Conservation (phyloP, 2,113 vertebrate species). For the Sorex fumeus region DNA sequence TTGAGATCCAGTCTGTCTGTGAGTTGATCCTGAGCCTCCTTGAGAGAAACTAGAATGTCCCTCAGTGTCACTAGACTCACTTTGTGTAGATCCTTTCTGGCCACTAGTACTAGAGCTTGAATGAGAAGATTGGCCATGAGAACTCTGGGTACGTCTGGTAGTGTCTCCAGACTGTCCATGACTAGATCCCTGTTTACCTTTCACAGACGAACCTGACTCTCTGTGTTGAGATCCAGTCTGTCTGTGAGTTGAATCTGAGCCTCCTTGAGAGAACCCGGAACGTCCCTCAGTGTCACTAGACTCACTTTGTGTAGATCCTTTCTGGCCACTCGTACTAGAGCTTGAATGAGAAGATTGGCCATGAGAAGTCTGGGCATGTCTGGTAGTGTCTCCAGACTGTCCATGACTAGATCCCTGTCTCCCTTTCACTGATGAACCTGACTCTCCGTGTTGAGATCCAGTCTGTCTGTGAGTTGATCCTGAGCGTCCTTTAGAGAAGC, state of each 20-base stretch:
- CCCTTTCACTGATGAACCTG: rapidly evolving
- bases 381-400: background rate
- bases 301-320: rapidly evolving
- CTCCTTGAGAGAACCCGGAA: rapidly evolving
- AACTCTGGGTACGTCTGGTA: rapidly evolving
- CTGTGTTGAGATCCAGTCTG: background rate
- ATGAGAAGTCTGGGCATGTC: background rate
- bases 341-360: background rate
- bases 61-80: background rate
- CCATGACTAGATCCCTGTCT: background rate
- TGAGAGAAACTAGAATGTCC: rapidly evolving
- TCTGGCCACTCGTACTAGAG: too few species aligned
- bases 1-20: rapidly evolving
- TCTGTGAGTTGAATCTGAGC: rapidly evolving
- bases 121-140: rapidly evolving
- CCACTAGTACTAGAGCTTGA: background rate
- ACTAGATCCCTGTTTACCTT: rapidly evolving
- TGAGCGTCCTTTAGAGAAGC: background rate
- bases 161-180: background rate
- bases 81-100: rapidly evolving
- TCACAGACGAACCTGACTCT: background rate
- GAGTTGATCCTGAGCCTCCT: rapidly evolving
- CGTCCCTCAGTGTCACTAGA: background rate
- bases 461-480: background rate
- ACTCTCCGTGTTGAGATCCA: background rate